Percentiles rank a stretch among this genome's conserved stretches.
These are phyloP conservation scores for Apotomis capreana DNA, from an alignment of 2,888 invertebrate species.

Conservation along the genomic window DNA sequence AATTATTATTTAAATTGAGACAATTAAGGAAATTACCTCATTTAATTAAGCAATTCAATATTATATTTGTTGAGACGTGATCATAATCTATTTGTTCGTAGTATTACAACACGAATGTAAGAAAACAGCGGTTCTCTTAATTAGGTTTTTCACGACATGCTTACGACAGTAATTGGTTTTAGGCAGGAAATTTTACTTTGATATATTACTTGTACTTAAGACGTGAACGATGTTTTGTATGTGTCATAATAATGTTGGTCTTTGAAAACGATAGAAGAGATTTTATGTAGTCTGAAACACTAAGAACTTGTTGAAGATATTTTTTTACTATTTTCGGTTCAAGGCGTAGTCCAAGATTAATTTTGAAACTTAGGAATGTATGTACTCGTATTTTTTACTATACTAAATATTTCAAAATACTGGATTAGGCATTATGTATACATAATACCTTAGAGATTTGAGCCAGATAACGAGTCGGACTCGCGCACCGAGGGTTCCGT, in stretches of 20 bases:
- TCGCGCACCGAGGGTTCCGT: too few relatives aligned
- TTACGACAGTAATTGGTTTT: constrained; percentile 26
- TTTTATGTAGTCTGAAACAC: too few relatives aligned
- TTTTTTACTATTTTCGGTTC: too few relatives aligned
- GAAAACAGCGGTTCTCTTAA: constrained; percentile 20
- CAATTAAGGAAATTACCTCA: background rate
- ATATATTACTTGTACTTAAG: constrained; percentile 13
- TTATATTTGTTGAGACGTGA: too few relatives aligned
- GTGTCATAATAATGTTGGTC: background rate
- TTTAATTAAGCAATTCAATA: background rate
- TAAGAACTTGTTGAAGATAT: too few relatives aligned
- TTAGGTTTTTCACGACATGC: constrained; percentile 29
- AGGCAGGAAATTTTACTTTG: constrained; percentile 16
- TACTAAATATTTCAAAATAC: too few relatives aligned
- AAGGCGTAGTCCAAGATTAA: too few relatives aligned
- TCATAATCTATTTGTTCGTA: background rate
- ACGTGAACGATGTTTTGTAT: background rate
- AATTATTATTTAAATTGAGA: constrained; percentile 21
- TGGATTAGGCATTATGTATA: too few relatives aligned
- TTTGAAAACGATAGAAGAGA: background rate
- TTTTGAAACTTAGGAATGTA: too few relatives aligned
- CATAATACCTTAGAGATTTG: too few relatives aligned
- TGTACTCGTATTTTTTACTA: too few relatives aligned
- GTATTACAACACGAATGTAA: background rate
- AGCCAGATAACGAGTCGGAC: too few relatives aligned